phyloP scores from a whole-genome alignment of 2,113 vertebrate species.

The Lepus timidus region DNA sequence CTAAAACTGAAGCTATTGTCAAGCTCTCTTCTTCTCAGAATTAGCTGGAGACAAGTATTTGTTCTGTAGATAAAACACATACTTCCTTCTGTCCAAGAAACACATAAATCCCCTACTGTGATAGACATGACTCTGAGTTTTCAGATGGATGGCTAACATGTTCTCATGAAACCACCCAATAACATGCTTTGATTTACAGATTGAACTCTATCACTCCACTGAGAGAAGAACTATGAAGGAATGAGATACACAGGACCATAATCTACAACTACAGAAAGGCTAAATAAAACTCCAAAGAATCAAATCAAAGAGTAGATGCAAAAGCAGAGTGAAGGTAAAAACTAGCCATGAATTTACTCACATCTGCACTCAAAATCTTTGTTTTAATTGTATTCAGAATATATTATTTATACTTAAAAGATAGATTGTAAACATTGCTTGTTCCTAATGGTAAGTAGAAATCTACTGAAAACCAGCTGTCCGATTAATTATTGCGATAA shows the following conservation, averaged over 20 bases:
- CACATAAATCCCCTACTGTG: neutral
- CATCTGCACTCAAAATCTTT: neutral
- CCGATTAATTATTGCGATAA: conserved; percentile 23
- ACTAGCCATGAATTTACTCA: neutral
- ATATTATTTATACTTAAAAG: neutral
- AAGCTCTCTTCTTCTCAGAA: neutral
- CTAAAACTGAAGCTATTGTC: neutral
- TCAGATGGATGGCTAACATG: neutral
- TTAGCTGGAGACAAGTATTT: neutral
- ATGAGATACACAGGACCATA: neutral
- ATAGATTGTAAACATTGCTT: neutral
- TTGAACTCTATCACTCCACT: neutral
- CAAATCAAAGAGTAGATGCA: neutral
- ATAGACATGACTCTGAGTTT: neutral
- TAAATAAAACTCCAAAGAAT: neutral
- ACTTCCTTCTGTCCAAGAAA: neutral
- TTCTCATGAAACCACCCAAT: neutral
- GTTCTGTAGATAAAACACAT: neutral
- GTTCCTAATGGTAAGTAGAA: neutral
- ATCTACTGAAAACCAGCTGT: neutral
- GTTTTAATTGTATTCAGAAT: neutral
- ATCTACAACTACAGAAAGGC: neutral
- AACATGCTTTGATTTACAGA: neutral
- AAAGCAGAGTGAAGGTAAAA: neutral
- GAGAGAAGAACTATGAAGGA: neutral